These are phyloP conservation scores for Mesocricetus auratus DNA, from an alignment of 2,113 vertebrate genomes.

Conservation along the genomic window DNA sequence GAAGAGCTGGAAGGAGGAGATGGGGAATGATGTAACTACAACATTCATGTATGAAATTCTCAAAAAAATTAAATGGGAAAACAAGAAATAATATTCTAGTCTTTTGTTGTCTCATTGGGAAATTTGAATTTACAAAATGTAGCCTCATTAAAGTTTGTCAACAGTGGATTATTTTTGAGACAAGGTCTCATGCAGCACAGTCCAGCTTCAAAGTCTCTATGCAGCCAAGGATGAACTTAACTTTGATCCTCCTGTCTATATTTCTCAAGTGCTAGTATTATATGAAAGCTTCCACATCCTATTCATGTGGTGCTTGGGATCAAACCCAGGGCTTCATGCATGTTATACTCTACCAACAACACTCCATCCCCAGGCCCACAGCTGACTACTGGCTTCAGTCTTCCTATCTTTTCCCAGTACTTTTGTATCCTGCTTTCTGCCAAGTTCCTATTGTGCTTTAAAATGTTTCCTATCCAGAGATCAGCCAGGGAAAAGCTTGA, in stretches of 20 bases:
- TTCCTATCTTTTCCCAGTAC: conserved; percentile 37
- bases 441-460: neutral
- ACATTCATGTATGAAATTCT: neutral
- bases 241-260: neutral
- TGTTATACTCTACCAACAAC: neutral
- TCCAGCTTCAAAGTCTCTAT: neutral
- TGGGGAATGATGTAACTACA: neutral
- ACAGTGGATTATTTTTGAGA: neutral
- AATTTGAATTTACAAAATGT: neutral
- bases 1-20: neutral
- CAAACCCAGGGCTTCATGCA: neutral
- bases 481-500: neutral
- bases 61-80: neutral
- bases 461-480: conserved; percentile 38
- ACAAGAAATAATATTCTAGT: neutral
- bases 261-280: neutral
- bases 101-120: neutral
- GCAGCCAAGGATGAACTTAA: neutral
- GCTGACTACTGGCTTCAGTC: neutral
- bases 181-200: neutral
- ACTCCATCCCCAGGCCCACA: neutral
- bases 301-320: neutral
- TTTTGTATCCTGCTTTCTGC: neutral
- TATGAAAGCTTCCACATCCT: neutral
- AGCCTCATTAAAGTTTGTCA: conserved; percentile 39